These are phyloP conservation scores for Meganola albula DNA, from an alignment of 2,888 invertebrate species.

Conservation along the genomic window DNA sequence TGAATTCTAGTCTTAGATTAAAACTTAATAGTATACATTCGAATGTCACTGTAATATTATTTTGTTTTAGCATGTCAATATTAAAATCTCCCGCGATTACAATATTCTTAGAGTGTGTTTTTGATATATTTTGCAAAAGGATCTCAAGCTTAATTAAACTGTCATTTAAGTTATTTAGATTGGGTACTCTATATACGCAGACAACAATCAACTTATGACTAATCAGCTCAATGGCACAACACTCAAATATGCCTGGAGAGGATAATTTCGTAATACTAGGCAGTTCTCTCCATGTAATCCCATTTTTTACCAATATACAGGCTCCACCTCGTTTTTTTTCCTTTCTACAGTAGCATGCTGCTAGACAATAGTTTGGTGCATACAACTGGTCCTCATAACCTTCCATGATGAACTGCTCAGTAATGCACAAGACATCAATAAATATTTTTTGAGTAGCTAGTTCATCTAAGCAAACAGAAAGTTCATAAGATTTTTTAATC, in stretches of 20 bases:
- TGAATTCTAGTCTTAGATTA: background rate
- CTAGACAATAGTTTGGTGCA: background rate
- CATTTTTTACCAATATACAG: background rate
- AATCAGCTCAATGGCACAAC: constrained; percentile 1
- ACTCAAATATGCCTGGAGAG: background rate
- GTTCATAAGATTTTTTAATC: background rate
- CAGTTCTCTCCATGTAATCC: background rate
- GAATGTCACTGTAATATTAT: background rate
- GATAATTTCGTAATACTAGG: background rate
- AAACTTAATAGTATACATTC: background rate
- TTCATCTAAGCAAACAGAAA: background rate
- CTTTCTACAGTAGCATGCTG: background rate
- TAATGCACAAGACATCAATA: background rate
- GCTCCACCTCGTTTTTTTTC: constrained; percentile 1
- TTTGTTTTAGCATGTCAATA: constrained; percentile 1
- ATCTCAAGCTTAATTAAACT: background rate
- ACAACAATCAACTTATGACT: background rate
- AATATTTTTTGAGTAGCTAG: background rate
- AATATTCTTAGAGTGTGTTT: background rate
- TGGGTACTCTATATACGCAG: background rate
- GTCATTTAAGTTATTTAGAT: background rate
- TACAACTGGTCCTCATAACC: background rate
- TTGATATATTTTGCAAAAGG: background rate
- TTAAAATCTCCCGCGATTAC: constrained; percentile 1
- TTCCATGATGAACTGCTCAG: constrained; percentile 1